Base-by-base conservation (phyloP, 2,888 invertebrate species). In the Toxonevra muliebris region DNA sequence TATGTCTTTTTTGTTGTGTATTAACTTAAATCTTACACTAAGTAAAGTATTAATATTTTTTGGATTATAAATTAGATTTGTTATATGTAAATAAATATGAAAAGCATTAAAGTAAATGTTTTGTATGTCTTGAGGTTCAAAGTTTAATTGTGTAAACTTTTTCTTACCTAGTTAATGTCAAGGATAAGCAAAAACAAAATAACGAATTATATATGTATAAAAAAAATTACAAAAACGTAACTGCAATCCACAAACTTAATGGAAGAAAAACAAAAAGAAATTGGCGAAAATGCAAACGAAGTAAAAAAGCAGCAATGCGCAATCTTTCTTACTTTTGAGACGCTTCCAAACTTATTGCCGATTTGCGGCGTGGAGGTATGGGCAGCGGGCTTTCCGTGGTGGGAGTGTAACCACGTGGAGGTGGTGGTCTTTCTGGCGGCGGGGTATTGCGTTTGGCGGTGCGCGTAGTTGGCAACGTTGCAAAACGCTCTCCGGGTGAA, bases 401-500 rank as follows among this genome's bases (percentile, higher is more conserved):
- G 5, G 89, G 89, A 71, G 88, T 88, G 74, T 90, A 89, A 68
- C 90, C 85, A 19, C 89, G 89, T 2, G 91, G 90, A 66, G 90
- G 88, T 13, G 86, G 85, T 1, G 90, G 90, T 52, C 90, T 85
- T 53, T 86, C 86, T 0, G 93, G 84, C 0, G 82, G 84, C 0
- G 82, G 80, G 30, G 57, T 81, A 0, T 76, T 75, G 17, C 77
- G 76, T 19, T 87, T 86, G 58, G 83, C 82, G n/a, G 76, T 76
- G 42, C 80, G 78, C 7, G 83, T 79, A 75, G 87, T 86, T 10
- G 90, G 90, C 57, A 92, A 88, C 0, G 93, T 93, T 57, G 91
- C 90, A 80, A 92, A 93, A 82, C 91, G 88, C 74, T 89, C 89
- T 1, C 82, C 83, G 67, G 88, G 87, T 64, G 88, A 88, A 72